Evolutionary conservation across 2,797 vertebrate genomes (phyloP).

Genomic region (Eutrigla gurnardus): DNA sequence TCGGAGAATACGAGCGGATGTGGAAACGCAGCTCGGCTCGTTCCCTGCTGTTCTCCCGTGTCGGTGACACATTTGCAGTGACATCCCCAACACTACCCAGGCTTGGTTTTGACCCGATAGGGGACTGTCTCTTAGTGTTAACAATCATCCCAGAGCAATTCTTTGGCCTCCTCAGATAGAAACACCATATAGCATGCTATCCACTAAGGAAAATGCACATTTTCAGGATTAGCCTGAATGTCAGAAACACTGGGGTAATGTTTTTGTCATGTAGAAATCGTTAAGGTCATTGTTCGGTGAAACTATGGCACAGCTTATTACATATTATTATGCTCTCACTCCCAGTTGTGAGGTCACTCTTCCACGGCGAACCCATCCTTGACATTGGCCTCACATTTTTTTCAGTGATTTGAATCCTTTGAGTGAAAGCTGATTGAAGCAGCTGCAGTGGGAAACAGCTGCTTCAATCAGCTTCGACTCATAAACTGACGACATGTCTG

Average conservation of each 20-base stretch:
- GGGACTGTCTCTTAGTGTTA: slow-evolving; percentile 68
- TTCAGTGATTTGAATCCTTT: too few relatives aligned
- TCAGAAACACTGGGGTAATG: background rate
- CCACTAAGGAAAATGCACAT: slow-evolving; percentile 1
- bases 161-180: slow-evolving; percentile 35
- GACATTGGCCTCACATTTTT: background rate
- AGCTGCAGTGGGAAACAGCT: background rate
- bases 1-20: slow-evolving; percentile 31
- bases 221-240: slow-evolving; percentile 16
- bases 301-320: slow-evolving; percentile 7
- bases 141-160: slow-evolving; percentile 29
- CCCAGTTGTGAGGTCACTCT: background rate
- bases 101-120: slow-evolving; percentile 60
- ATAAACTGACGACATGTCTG: slow-evolving; percentile 19
- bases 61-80: slow-evolving; percentile 76
- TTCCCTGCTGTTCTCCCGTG: slow-evolving; percentile 57
- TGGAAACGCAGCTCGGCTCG: slow-evolving; percentile 38
- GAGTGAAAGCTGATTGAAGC: too few relatives aligned
- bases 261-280: slow-evolving; percentile 27
- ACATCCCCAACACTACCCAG: slow-evolving; percentile 56
- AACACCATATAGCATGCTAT: slow-evolving; percentile 28
- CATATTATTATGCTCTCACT: background rate
- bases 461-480: slow-evolving; percentile 47
- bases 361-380: background rate
- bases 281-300: background rate